Evolutionary conservation across 1,140 invertebrate species (phyloP).

Genomic region (Leptoteleia sp.): DNA sequence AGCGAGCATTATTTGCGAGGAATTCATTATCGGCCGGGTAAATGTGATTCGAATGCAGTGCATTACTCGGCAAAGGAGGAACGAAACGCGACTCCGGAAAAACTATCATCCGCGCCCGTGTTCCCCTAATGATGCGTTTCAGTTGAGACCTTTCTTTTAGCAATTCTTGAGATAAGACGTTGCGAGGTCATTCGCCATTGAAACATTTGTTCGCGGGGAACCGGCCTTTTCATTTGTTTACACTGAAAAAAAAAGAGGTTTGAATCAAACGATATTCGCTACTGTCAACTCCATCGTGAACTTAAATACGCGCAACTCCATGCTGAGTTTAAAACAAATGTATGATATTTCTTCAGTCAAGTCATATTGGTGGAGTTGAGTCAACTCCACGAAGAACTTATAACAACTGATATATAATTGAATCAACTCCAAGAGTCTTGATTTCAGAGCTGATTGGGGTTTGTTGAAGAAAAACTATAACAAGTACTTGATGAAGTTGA

Average conservation of each 20-base stretch:
- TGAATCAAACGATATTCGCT: conserved; percentile 8
- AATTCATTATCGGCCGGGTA: conserved; percentile 52
- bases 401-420: too few relatives aligned
- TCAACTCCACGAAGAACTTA: too few relatives aligned
- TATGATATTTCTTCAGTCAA: too few relatives aligned
- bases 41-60: conserved; percentile 44
- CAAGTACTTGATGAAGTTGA: too few relatives aligned
- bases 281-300: too few relatives aligned
- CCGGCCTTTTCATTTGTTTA: conserved; percentile 22
- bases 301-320: too few relatives aligned
- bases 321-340: too few relatives aligned
- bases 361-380: too few relatives aligned
- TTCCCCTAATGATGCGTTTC: conserved; percentile 32
- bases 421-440: too few relatives aligned
- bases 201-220: conserved; percentile 11
- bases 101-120: conserved; percentile 29
- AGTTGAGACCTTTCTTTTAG: conserved; percentile 23
- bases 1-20: conserved; percentile 17
- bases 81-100: conserved; percentile 26
- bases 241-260: too few relatives aligned
- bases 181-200: conserved; percentile 15
- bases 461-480: too few relatives aligned
- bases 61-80: conserved; percentile 10
- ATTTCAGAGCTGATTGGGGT: too few relatives aligned
- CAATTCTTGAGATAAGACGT: conserved; percentile 13